Conservation (phyloP, 2,888 invertebrate species). For the Microplitis deprimator region DNA sequence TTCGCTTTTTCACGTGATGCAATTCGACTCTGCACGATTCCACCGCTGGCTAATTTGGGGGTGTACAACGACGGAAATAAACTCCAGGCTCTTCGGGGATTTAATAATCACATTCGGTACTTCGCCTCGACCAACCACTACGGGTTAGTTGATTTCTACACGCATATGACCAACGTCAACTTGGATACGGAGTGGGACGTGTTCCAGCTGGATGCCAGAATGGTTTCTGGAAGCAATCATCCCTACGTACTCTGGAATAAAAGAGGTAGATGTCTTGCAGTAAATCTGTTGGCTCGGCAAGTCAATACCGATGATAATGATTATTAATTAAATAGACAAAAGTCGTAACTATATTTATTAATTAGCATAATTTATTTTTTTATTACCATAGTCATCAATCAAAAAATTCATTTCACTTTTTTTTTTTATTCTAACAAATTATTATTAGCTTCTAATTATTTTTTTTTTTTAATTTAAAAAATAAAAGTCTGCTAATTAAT, state of each 20-base stretch:
- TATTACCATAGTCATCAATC: background rate
- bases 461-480: background rate
- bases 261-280: conserved; percentile 52
- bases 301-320: background rate
- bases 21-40: conserved; percentile 60
- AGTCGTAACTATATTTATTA: background rate
- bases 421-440: background rate
- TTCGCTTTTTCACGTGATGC: conserved; percentile 53
- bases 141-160: conserved; percentile 54
- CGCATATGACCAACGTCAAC: conserved; percentile 45
- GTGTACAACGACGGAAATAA: conserved; percentile 45
- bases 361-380: background rate
- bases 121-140: conserved; percentile 44
- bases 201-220: conserved; percentile 58
- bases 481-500: background rate
- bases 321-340: background rate
- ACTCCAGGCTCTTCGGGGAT: conserved; percentile 46
- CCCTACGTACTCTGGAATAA: conserved; percentile 57
- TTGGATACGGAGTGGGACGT: conserved; percentile 51
- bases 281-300: conserved; percentile 47
- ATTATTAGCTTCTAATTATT: background rate
- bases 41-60: conserved; percentile 59
- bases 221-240: conserved; percentile 56
- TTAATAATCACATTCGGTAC: conserved; percentile 54
- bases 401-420: background rate